Conservation (phyloP, 2,888 invertebrate genomes). For the Drosophila mimetica region DNA sequence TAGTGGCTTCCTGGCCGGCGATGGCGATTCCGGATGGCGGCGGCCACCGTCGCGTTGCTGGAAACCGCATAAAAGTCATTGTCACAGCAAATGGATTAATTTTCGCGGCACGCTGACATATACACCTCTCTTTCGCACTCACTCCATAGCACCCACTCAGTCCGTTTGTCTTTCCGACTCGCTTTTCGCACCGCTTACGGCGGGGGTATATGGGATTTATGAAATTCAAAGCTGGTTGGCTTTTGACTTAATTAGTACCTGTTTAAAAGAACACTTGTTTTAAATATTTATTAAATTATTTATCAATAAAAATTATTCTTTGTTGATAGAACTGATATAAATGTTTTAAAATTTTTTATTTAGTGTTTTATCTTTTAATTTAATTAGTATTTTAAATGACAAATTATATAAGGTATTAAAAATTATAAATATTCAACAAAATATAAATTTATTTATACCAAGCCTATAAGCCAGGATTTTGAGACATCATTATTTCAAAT, state of each 20-base stretch:
- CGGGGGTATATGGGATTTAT: constrained; percentile 3
- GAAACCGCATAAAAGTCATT: constrained; percentile 80
- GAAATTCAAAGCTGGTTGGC: too few relatives aligned
- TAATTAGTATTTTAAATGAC: not conserved
- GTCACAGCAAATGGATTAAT: constrained; percentile 80
- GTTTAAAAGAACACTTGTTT: too few relatives aligned
- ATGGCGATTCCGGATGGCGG: constrained; percentile 59
- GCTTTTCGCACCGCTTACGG: not conserved
- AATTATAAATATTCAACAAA: too few relatives aligned
- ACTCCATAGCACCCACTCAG: constrained; percentile 9
- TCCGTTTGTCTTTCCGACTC: constrained; percentile 25
- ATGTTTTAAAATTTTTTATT: too few relatives aligned
- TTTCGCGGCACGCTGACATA: constrained; percentile 77
- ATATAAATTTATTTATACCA: too few relatives aligned
- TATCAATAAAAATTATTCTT: too few relatives aligned
- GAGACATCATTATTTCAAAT: not conserved
- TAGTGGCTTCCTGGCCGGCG: constrained; percentile 46
- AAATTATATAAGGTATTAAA: too few relatives aligned
- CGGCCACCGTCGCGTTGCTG: constrained; percentile 56
- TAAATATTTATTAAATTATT: too few relatives aligned
- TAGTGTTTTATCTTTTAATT: too few relatives aligned
- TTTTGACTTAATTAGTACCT: too few relatives aligned
- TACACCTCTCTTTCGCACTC: constrained; percentile 40
- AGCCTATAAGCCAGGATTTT: too few relatives aligned
- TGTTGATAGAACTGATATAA: too few relatives aligned